Base-by-base conservation (phyloP, 92 coral and sea anemone genomes). In the Palythoa caribaeorum region DNA sequence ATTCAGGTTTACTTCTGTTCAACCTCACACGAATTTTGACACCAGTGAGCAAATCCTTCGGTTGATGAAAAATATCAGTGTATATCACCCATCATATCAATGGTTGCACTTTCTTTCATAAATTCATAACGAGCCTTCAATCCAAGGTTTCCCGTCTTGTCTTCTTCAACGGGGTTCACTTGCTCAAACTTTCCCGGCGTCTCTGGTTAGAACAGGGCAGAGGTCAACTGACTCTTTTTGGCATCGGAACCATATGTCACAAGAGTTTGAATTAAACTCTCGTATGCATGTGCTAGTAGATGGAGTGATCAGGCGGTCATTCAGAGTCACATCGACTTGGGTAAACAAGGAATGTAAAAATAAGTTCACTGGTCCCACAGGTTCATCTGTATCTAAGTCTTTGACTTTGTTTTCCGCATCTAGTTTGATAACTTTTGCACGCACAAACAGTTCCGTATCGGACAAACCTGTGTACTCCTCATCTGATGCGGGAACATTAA, bases 281-380 rank as follows among this genome's bases (percentile, higher is more conserved):
- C 73, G 80, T 88, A 92, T n/a, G 90, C 90, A 37, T 85, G 89
- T 88, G 68, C 51, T 88, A 21, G 94, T 80, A 19, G 89, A 83
- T 12, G 89, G 47, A 1, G 94, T 80, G 51, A 91, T 74, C 50
- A 91, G 85, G 60, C 78, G 86, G 37, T 88, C 87, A 63, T 91
- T 91, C 71, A 91, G n/a, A 12, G 50, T 11, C 2, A 91, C 85
- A 83, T 81, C 90, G 19, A 91, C 88, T 72, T 87, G 91, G 53
- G 78, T 76, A 60, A 84, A 73, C 92, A 89, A 17, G 19, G 89
- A 55, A 44, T 90, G 90, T 28, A 87, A 38, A 72, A 87, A 85
- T 44, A 91, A 84, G 48, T 88, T 91, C 74, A 57, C 86, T n/a
- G 87, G 88, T 16, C 88, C 94, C 0, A 92, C 92, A 72, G 90